Percentiles rank a stretch among this genome's conserved stretches.
These are phyloP conservation scores for Bos javanicus DNA, from an alignment of 2,113 vertebrate species.

Conservation along the genomic window DNA sequence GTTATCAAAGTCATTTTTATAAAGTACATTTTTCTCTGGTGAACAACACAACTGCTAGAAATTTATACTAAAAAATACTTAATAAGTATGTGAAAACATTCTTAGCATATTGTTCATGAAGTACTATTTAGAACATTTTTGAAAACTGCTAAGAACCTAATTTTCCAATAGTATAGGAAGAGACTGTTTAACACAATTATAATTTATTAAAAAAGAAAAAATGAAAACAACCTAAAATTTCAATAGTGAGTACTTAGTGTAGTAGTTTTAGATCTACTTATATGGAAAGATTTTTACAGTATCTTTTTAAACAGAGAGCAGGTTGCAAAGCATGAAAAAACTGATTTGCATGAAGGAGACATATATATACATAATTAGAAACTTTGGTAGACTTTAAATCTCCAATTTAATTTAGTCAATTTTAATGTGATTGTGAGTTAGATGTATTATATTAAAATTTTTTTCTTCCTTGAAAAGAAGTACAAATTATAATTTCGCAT, in stretches of 20 bases:
- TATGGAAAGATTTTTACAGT: neutral
- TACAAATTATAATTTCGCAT: slow-evolving; percentile 60
- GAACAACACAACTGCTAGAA: neutral
- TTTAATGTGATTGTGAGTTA: slow-evolving; percentile 59
- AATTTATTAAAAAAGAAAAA: neutral
- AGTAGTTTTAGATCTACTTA: neutral
- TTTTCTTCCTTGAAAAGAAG: slow-evolving; percentile 57
- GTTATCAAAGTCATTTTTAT: neutral
- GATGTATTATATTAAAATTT: slow-evolving; percentile 54
- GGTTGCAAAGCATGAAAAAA: neutral
- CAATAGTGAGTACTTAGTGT: neutral
- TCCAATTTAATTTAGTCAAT: slow-evolving; percentile 46
- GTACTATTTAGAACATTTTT: neutral
- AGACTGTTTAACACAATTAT: neutral
- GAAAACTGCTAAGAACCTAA: neutral
- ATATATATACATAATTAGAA: slow-evolving; percentile 2
- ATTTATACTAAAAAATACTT: neutral
- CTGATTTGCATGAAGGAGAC: neutral
- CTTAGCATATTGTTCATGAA: neutral
- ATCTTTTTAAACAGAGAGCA: slow-evolving; percentile 2
- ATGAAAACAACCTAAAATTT: neutral
- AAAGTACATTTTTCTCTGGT: neutral
- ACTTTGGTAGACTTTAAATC: slow-evolving; percentile 46
- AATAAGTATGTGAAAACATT: neutral
- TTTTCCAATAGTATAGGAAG: neutral